Conservation (phyloP, 2,888 invertebrate species). For the Hemistola chrysoprasaria region DNA sequence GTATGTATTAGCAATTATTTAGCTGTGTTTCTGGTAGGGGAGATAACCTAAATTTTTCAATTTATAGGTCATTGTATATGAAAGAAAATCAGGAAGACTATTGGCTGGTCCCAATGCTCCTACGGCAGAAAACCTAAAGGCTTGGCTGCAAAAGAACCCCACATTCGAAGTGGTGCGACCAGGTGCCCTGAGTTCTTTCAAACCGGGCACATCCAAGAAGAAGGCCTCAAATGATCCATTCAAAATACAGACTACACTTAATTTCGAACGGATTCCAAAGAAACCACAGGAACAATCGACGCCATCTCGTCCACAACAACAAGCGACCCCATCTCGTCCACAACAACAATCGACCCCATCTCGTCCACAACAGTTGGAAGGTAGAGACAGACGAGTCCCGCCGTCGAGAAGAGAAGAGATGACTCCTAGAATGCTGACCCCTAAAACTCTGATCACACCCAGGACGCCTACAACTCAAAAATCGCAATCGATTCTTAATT, state of each 20-base stretch:
- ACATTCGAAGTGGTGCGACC: constrained; percentile 92
- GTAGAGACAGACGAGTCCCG: constrained; percentile 43
- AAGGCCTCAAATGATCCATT: constrained; percentile 48
- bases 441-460: constrained; percentile 39
- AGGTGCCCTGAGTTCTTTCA: constrained; percentile 76
- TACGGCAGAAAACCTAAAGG: constrained; percentile 88
- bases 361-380: constrained; percentile 40
- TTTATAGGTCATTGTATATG: constrained; percentile 88
- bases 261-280: constrained; percentile 66
- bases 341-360: constrained; percentile 37
- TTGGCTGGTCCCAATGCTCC: constrained; percentile 92
- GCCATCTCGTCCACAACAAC: too few relatives aligned
- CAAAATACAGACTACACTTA: constrained; percentile 76
- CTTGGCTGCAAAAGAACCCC: constrained; percentile 93
- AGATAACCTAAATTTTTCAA: too few relatives aligned
- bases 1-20: too few relatives aligned
- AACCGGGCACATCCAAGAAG: constrained; percentile 57
- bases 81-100: constrained; percentile 88
- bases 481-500: constrained; percentile 37
- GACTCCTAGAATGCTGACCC: constrained; percentile 28
- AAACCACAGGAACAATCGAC: constrained; percentile 47
- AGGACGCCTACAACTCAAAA: constrained; percentile 35
- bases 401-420: constrained; percentile 49
- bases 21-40: too few relatives aligned
- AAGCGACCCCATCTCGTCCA: constrained; percentile 4